Evolutionary conservation across 2,888 invertebrate genomes (phyloP).

Genomic region (Chrysolina haemoptera): DNA sequence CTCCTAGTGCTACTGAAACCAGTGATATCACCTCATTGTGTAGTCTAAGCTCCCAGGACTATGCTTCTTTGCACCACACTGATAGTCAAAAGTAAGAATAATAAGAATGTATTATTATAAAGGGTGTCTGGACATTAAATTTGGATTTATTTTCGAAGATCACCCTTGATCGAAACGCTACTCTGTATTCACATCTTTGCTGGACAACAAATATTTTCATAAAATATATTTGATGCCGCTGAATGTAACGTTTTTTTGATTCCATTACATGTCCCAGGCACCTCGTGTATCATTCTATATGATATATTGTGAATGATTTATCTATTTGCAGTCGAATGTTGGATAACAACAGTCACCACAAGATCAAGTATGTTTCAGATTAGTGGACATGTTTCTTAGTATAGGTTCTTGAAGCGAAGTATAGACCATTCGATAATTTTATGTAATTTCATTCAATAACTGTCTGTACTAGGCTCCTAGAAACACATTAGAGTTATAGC

Average conservation of each 20-base stretch:
- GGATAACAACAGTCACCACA: conserved; percentile 49
- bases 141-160: too few species aligned
- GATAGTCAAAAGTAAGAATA: conserved; percentile 69
- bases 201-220: too few species aligned
- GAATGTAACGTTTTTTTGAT: too few species aligned
- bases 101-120: not conserved
- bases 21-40: conserved; percentile 83
- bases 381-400: conserved; percentile 13
- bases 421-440: not conserved
- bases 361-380: conserved; percentile 47
- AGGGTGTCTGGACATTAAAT: not conserved
- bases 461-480: not conserved
- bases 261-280: not conserved
- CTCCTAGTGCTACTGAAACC: conserved; percentile 78
- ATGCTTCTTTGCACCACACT: conserved; percentile 72
- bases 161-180: too few species aligned
- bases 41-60: conserved; percentile 77
- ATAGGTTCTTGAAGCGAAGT: not conserved
- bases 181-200: too few species aligned
- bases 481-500: not conserved
- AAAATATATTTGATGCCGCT: not conserved
- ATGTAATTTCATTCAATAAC: not conserved
- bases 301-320: not conserved
- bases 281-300: not conserved
- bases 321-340: conserved; percentile 45